These are phyloP conservation scores for Phocoena sinus DNA, from an alignment of 2,113 vertebrate genomes.

Conservation along the genomic window DNA sequence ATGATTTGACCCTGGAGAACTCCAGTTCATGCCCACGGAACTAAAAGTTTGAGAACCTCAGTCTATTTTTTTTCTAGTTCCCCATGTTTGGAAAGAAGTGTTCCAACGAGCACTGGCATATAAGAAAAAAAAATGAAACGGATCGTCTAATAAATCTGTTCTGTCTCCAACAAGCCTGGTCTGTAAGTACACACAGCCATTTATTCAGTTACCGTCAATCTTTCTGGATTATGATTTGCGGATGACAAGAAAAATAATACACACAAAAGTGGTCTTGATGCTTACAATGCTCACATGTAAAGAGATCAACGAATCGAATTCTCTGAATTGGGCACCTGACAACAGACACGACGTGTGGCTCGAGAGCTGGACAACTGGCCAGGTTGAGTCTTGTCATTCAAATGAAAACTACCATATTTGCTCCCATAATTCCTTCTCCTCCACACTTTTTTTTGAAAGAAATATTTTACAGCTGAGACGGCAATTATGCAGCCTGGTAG, in stretches of 20 bases:
- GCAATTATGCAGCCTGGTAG: not conserved
- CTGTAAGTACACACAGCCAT: slow-evolving; percentile 40
- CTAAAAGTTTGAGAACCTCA: not conserved
- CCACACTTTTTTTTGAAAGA: not conserved
- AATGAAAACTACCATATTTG: slow-evolving; percentile 15
- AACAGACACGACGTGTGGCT: not conserved
- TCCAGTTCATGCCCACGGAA: not conserved
- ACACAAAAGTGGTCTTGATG: slow-evolving; percentile 30
- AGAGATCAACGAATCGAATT: slow-evolving; percentile 30
- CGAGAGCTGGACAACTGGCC: not conserved
- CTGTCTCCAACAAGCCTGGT: not conserved
- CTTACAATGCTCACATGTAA: not conserved
- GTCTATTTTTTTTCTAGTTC: not conserved
- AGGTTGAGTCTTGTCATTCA: slow-evolving; percentile 29
- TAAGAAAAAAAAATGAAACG: not conserved
- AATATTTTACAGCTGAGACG: not conserved
- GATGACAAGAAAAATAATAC: slow-evolving; percentile 49
- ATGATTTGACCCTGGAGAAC: not conserved
- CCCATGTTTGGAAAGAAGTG: not conserved
- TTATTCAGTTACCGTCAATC: slow-evolving; percentile 59
- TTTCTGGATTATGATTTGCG: slow-evolving; percentile 41
- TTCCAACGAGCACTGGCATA: not conserved
- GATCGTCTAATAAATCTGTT: slow-evolving; percentile 46
- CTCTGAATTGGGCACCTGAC: not conserved
- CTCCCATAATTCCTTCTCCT: not conserved